These are phyloP conservation scores for Sparidentex hasta DNA, from an alignment of 2,797 vertebrate species.

Conservation along the genomic window DNA sequence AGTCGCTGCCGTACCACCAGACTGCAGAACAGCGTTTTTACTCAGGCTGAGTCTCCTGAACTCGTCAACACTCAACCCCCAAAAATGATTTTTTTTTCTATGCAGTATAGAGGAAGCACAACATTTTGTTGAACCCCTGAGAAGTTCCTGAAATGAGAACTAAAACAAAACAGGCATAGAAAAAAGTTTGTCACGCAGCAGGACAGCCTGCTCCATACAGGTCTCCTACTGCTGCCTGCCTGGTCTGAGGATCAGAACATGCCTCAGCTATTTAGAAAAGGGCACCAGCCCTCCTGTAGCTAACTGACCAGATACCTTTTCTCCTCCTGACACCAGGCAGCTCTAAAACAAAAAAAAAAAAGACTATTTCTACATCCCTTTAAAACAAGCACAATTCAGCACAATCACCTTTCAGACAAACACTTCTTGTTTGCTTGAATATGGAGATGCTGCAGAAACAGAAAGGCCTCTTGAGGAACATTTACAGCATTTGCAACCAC, in stretches of 20 bases:
- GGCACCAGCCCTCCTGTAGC: neutral
- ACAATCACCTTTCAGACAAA: neutral
- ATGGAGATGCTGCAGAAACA: neutral
- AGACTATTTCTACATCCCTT: neutral
- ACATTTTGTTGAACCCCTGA: too few relatives aligned
- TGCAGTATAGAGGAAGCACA: too few relatives aligned
- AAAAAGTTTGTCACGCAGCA: constrained; percentile 1
- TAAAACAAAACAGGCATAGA: neutral
- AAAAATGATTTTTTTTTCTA: too few relatives aligned
- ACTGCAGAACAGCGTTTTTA: too few relatives aligned
- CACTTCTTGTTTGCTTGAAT: neutral
- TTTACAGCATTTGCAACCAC: neutral
- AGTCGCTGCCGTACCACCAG: too few relatives aligned
- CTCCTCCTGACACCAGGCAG: neutral
- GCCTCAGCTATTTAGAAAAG: neutral
- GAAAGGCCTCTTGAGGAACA: neutral
- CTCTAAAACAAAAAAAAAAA: neutral
- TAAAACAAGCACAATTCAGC: neutral
- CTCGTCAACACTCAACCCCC: too few relatives aligned
- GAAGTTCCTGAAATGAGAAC: neutral
- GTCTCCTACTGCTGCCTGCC: neutral
- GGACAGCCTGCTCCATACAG: neutral
- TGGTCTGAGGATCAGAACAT: neutral
- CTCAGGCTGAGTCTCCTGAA: too few relatives aligned
- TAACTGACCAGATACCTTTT: neutral